Conservation (phyloP, 2,888 invertebrate genomes). For the Himalopsyche anomala region DNA sequence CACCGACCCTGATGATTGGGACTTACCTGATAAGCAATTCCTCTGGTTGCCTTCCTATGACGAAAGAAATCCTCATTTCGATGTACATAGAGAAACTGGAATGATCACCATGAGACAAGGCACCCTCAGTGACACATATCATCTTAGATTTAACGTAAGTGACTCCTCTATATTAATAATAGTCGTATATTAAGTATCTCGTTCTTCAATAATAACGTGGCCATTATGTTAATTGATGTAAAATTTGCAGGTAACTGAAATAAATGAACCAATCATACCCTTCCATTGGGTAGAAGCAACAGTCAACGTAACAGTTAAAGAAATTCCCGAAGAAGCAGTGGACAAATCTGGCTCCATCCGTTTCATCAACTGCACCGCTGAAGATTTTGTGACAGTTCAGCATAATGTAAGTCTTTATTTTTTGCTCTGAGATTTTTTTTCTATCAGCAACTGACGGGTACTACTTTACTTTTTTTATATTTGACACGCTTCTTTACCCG, state of each 20-base stretch:
- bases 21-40: constrained; percentile 93
- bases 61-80: constrained; percentile 81
- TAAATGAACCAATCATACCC: constrained; percentile 76
- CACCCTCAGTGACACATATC: constrained; percentile 85
- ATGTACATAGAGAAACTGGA: constrained; percentile 85
- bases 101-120: constrained; percentile 91
- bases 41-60: constrained; percentile 79
- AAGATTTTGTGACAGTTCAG: constrained; percentile 86
- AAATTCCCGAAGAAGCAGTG: constrained; percentile 94
- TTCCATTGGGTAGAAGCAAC: constrained; percentile 87
- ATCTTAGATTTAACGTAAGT: constrained; percentile 83
- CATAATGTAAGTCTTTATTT: constrained; percentile 71
- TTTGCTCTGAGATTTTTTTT: neutral
- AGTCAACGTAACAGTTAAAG: constrained; percentile 91
- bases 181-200: no score
- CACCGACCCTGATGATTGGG: constrained; percentile 98
- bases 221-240: neutral
- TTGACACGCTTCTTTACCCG: no score
- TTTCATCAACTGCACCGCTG: constrained; percentile 87
- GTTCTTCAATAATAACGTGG: neutral
- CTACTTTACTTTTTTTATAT: no score
- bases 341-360: constrained; percentile 94
- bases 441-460: no score
- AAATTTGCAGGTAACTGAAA: constrained; percentile 80
- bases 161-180: neutral